Base-by-base conservation (phyloP, 2,888 invertebrate species). In the Ichneumoninae sp. region DNA sequence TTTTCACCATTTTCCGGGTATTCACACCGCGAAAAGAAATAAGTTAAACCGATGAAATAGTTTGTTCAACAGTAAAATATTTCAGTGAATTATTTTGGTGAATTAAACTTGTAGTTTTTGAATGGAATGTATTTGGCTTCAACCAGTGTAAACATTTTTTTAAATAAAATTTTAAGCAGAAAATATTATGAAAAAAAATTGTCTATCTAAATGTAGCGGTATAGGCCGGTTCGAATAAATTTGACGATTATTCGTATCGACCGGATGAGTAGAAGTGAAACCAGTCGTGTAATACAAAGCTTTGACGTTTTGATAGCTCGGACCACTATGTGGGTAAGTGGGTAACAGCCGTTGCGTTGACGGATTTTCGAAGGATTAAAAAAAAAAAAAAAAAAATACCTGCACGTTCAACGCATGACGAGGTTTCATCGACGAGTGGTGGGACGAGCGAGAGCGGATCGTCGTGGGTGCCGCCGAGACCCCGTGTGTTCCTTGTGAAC, bases 401-500 rank as follows among this genome's bases (percentile, higher is more conserved):
- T 30, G 33, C 36, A 65, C 52, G 54, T 80, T 50, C 26, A 62
- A 77, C 22, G 36, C 70, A 82, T 22, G 40, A 70, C 60, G 62
- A 57, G 65, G 52, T 65, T 57, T 76, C 33, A 22, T 26, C 71
- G 65, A 57, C 66, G 54, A 76, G 26, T 47, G 62, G 33, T 47
- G 52, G 68, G 44, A 50, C 66, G 52, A 54, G 74, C 44, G 13
- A 82, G 52, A 75, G 70, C 69, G 65, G 50, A 57, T 60, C 71
- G 62, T 80, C 72, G 74, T 78, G 57, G 83, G 72, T 36, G 66
- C 54, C 26, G 26, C 30, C 60, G 60, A 10, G 78, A 44, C 52
- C 72, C 72, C 80, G 65, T 66, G 47, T 78, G 36, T 54, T 74
- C 33, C 72, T 86, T 72, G 70, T 80, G 81, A 83, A 83, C 83